phyloP scores from a whole-genome alignment of 2,888 invertebrate genomes.

The Odontomyia ornata region DNA sequence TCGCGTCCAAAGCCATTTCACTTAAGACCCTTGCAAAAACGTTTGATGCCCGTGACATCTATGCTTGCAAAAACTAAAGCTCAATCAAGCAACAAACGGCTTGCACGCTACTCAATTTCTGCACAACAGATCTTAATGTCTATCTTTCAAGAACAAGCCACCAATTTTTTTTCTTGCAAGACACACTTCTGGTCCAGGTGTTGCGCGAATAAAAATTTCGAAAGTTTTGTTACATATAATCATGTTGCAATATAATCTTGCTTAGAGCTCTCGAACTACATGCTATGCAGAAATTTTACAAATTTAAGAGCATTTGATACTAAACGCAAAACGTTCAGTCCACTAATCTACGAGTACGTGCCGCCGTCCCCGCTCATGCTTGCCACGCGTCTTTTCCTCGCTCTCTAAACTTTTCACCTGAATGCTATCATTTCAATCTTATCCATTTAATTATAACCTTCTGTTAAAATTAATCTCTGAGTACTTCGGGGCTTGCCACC shows the following conservation, averaged over 20 bases:
- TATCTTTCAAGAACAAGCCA: neutral
- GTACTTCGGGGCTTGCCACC: neutral
- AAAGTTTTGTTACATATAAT: neutral
- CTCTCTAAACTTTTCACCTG: neutral
- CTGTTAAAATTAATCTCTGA: neutral
- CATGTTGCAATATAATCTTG: neutral
- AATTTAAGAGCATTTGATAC: too few relatives aligned
- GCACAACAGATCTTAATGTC: neutral
- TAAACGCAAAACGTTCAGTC: too few relatives aligned
- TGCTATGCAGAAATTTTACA: too few relatives aligned
- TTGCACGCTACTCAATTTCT: neutral
- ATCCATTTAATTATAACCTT: slow-evolving; percentile 7
- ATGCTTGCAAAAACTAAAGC: neutral
- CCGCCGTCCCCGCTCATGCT: neutral
- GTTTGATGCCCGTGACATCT: neutral
- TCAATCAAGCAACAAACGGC: neutral
- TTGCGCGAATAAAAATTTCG: neutral
- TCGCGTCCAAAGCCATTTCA: neutral
- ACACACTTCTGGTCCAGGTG: neutral
- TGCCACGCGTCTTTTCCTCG: neutral
- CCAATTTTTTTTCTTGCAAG: neutral
- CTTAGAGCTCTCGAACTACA: neutral
- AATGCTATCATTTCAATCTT: slow-evolving; percentile 3
- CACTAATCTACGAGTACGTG: too few relatives aligned
- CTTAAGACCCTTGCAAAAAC: neutral